phyloP scores from a whole-genome alignment of 2,888 invertebrate species.

The Meteorus cinctellus region DNA sequence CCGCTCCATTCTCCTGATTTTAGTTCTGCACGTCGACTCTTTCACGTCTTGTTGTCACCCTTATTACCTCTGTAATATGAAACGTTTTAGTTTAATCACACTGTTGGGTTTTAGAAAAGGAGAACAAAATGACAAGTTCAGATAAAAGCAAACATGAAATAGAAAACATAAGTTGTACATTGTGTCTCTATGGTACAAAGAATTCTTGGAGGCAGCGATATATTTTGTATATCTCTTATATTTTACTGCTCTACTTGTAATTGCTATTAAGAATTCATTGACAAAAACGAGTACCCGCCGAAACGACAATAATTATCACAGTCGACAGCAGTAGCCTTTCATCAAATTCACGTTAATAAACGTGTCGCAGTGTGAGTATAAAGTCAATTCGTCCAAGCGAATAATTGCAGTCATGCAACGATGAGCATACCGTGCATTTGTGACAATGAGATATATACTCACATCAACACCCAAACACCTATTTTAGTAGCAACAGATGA shows the following conservation, averaged over 20 bases:
- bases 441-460: constrained; percentile 31
- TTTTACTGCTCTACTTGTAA: constrained; percentile 14
- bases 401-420: constrained; percentile 56
- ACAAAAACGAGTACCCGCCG: constrained; percentile 17
- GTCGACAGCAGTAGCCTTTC: constrained; percentile 35
- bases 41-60: not conserved
- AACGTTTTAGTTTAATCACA: constrained; percentile 21
- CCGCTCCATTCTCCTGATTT: constrained; percentile 64
- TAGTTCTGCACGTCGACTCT: constrained; percentile 18
- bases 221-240: not conserved
- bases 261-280: constrained; percentile 24
- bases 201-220: too few relatives aligned
- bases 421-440: constrained; percentile 48
- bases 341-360: constrained; percentile 56
- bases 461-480: constrained; percentile 5
- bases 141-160: too few relatives aligned
- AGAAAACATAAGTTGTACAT: not conserved
- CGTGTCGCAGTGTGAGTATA: constrained; percentile 47
- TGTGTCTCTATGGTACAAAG: too few relatives aligned
- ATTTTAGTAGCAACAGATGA: constrained; percentile 24
- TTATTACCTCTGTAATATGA: constrained; percentile 30
- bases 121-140: not conserved
- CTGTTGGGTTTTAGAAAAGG: not conserved
- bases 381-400: constrained; percentile 52
- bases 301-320: constrained; percentile 35